Percentiles rank a stretch among this genome's conserved stretches.
Evolutionary conservation across 2,113 vertebrate species (phyloP).

Genomic region (Tiliqua scincoides): DNA sequence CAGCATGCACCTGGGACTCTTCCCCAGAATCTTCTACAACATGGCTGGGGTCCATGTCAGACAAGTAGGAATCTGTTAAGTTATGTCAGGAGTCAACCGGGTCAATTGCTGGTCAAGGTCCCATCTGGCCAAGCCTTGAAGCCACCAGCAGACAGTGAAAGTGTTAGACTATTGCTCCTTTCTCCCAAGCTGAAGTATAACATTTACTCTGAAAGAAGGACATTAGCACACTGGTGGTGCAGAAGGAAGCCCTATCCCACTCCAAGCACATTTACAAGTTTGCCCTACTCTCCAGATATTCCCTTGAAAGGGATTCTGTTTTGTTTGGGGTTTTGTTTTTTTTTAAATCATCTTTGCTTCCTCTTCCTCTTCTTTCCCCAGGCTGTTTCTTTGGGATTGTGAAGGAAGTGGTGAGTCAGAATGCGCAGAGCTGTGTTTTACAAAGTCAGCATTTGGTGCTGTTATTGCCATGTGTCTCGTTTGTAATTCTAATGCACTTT

Average conservation of each 20-base stretch:
- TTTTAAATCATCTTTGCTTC: background rate
- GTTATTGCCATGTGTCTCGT: background rate
- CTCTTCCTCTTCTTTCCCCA: background rate
- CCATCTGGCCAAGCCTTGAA: too few species aligned
- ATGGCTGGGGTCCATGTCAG: too few species aligned
- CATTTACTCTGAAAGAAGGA: background rate
- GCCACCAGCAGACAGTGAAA: too few species aligned
- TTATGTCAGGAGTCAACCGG: too few species aligned
- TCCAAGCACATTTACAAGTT: background rate
- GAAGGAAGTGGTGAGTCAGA: constrained; percentile 23
- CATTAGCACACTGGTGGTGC: background rate
- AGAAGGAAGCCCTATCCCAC: background rate
- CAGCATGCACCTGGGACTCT: too few species aligned
- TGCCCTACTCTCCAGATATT: background rate
- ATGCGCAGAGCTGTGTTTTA: constrained; percentile 21
- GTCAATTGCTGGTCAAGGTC: too few species aligned
- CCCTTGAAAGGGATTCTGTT: constrained; percentile 13
- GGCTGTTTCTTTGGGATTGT: constrained; percentile 7
- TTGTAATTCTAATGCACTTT: constrained; percentile 17
- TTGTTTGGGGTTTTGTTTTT: constrained; percentile 3
- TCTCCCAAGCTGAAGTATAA: too few species aligned
- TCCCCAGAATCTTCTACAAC: background rate
- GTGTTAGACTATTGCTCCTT: too few species aligned
- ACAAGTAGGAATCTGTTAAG: too few species aligned
- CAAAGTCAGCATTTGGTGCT: constrained; percentile 10